These are phyloP conservation scores for Rhagologus leucostigma DNA, from an alignment of 2,113 vertebrate species.

Conservation along the genomic window DNA sequence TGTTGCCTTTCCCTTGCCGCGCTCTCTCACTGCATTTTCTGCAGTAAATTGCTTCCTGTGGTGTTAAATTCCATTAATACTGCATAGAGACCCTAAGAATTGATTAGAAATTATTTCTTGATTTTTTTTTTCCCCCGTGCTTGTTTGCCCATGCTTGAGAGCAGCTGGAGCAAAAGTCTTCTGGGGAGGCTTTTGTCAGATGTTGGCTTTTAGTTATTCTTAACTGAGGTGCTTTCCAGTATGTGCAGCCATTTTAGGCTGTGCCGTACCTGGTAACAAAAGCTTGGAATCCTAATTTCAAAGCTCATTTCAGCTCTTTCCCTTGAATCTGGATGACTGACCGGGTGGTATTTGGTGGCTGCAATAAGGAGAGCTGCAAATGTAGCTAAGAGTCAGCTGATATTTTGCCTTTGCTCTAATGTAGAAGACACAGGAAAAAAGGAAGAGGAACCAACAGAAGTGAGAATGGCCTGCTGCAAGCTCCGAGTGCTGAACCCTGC, in stretches of 20 bases:
- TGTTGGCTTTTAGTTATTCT: constrained; percentile 22
- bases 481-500: neutral
- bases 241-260: neutral
- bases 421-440: neutral
- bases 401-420: neutral
- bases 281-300: neutral
- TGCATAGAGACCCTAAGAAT: neutral
- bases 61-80: constrained; percentile 34
- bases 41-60: constrained; percentile 10
- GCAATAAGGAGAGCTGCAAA: neutral
- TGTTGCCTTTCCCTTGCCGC: neutral
- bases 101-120: constrained; percentile 17
- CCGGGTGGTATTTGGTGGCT: neutral
- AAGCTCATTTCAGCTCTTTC: neutral
- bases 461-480: neutral
- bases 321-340: neutral
- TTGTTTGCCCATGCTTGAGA: neutral
- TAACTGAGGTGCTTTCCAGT: neutral
- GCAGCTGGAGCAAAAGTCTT: neutral
- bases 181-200: neutral
- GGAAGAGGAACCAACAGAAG: neutral
- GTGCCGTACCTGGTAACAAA: neutral
- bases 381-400: neutral
- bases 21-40: neutral
- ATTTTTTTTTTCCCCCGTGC: neutral